Base-by-base conservation (phyloP, 2,113 vertebrate genomes). In the Scomber japonicus region DNA sequence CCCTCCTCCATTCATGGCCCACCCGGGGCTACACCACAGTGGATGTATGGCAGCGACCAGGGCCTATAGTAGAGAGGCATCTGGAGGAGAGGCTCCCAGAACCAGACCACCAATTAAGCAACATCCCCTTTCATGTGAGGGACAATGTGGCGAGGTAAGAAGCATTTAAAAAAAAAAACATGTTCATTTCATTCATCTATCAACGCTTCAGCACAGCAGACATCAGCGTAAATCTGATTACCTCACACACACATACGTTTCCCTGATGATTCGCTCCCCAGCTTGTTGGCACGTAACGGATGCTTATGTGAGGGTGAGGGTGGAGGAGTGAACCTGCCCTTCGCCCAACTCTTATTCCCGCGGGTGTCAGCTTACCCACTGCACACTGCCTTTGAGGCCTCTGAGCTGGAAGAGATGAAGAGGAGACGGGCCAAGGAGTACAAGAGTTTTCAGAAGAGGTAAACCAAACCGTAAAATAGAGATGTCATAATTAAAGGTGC, bases 221-320 rank as follows among this genome's bases (percentile, higher is more conserved):
- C 15, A 45, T 62, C 15, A 57, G 14, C 12, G 51, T n/a, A 61
- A 27, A 54, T 3, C 50, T 60, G 27, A 51, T 59, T 35, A 62
- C 35, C 48, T 60, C 11, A 19, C 49, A 10, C 14, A 5, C 15
- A 30, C 16, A 35, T 7, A 35, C 31, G 0, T 53, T 49, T 80
- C 35, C 80, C 30, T 31, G 24, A 54, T 55, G 0, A 57, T 56
- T 56, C 13, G 3, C 14, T 54, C 53, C 53, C 14, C 92, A 97
- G 97, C 85, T 94, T 96, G 60, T 88, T 98, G 86, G 89, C 96
- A 16, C 92, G 90, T 50, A 97, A 97, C 56, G 94, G 89, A 0
- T 98, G 97, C 64, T 89, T 94, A 8, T 98, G 97, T 84, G 95
- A 96, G 81, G 92, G 92, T 0, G 94, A 95, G 65, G 72, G 74